Evolutionary conservation across 1,140 invertebrate genomes (phyloP).

Genomic region (Protaetia brevitarsis): DNA sequence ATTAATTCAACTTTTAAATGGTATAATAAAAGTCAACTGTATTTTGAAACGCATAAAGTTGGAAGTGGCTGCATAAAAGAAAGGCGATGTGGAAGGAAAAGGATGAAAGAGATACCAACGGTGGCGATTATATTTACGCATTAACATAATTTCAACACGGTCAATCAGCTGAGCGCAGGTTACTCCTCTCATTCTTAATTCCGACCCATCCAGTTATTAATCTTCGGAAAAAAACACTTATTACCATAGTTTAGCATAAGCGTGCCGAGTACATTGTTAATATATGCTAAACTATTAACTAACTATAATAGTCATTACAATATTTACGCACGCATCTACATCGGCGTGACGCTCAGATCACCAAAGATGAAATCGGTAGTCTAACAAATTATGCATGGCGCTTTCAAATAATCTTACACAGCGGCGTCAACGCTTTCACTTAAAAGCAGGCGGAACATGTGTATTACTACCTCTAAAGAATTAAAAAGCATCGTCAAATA

Average conservation of each 20-base stretch:
- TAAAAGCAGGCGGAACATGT: no score
- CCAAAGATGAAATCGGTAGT: constrained; percentile 16
- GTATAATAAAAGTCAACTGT: no score
- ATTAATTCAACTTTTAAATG: no score
- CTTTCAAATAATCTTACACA: not conserved
- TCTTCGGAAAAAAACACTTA: constrained; percentile 31
- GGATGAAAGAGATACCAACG: not conserved
- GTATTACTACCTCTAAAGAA: no score
- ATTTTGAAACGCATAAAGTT: no score
- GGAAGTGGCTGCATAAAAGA: not conserved
- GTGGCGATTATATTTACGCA: constrained; percentile 4
- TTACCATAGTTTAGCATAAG: constrained; percentile 38
- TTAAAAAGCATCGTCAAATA: no score
- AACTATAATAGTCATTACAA: constrained; percentile 30
- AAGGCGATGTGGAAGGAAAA: constrained; percentile 3
- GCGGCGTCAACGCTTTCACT: constrained; percentile 12
- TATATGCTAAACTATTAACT: constrained; percentile 28
- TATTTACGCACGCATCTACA: constrained; percentile 28
- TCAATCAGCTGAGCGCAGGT: constrained; percentile 10
- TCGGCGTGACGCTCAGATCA: not conserved
- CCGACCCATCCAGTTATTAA: constrained; percentile 29
- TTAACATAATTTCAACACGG: constrained; percentile 27
- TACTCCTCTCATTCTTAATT: constrained; percentile 28
- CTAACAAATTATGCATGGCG: constrained; percentile 8
- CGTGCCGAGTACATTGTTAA: constrained; percentile 32